Conservation (phyloP, 2,113 vertebrate genomes). For the Gopherus evgoodei region DNA sequence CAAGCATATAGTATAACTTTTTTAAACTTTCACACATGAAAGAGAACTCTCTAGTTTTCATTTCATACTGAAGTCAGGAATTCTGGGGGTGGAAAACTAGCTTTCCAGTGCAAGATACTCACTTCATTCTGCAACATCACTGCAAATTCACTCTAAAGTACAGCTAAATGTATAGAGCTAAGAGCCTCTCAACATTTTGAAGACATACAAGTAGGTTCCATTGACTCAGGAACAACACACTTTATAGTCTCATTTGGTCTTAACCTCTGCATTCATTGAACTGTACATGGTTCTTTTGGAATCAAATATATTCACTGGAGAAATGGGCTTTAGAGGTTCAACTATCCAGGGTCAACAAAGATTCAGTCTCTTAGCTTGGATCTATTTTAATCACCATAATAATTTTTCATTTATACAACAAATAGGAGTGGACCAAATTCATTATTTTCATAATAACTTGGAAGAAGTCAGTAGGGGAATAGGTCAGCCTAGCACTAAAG, state of each 20-base stretch:
- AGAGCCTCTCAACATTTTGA: neutral
- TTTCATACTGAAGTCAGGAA: slow-evolving; percentile 9
- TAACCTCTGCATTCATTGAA: neutral
- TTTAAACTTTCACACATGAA: neutral
- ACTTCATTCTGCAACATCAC: neutral
- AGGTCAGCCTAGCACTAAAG: neutral
- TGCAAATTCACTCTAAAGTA: neutral
- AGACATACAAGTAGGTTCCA: neutral
- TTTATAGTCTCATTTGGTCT: neutral
- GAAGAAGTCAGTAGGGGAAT: slow-evolving; percentile 22
- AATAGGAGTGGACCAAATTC: neutral
- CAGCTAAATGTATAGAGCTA: neutral
- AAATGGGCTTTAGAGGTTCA: neutral
- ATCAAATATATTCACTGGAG: slow-evolving; percentile 20
- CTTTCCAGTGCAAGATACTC: neutral
- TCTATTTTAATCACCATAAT: slow-evolving; percentile 40
- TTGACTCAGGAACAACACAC: neutral
- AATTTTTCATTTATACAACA: slow-evolving; percentile 32
- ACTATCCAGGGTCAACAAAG: slow-evolving; percentile 10
- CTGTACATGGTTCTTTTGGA: slow-evolving; percentile 26
- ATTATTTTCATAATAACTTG: slow-evolving; percentile 49
- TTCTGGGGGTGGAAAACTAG: neutral
- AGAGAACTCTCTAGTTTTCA: neutral
- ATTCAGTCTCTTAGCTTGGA: neutral
- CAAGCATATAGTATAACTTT: neutral